Evolutionary conservation across 1,140 invertebrate species (phyloP), one percentile per base, ranked within the genome.

Genomic region (Aphelenchoides avenae): DNA sequence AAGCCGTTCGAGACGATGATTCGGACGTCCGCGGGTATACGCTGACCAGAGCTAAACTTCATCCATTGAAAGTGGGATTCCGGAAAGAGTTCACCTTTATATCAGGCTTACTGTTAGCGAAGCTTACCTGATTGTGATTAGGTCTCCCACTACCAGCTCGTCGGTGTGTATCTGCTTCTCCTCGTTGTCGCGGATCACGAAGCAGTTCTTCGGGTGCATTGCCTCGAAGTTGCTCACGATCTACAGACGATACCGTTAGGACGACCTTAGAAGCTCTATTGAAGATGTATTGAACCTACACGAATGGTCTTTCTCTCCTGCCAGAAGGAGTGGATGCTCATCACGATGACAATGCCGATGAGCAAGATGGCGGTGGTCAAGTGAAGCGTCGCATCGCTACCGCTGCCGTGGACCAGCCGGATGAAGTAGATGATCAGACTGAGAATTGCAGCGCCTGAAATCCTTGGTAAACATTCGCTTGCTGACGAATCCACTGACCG

Each of bases 171-270:
- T 58, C 37, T 62, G 56, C 27, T 64, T 55, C 49, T 75, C 74
- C 39, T 77, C 64, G 36, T 63, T 65, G 41, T 77, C 74, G 11
- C 73, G 41, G 34, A 75, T 70, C 7, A 72, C 69, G 40, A 62
- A 65, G n/a, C 93, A 93, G 79, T 90, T 94, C 83, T 94, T 86
- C 30, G 79, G 71, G 43, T 77, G 42, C 22, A 72, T 54, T 20
- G 47, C 63, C 24, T 54, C 57, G 43, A 77, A 70, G 20, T 70
- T 64, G 46, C 59, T 58, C 1, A 75, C 52, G 6, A 74, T 68
- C 64, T 71, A 54, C 33, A 65, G 20, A 54, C 50, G n/a, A n/a
- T n/a, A n/a, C n/a, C n/a, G n/a, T n/a, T n/a, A 29, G 26, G 20
- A 18, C 27, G 3, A 54, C 13, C 5, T 37, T n/a, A 15, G 20